Percentiles rank a stretch among this genome's conserved stretches.
phyloP scores from a whole-genome alignment of 2,113 vertebrate species.

The Cettia cetti region DNA sequence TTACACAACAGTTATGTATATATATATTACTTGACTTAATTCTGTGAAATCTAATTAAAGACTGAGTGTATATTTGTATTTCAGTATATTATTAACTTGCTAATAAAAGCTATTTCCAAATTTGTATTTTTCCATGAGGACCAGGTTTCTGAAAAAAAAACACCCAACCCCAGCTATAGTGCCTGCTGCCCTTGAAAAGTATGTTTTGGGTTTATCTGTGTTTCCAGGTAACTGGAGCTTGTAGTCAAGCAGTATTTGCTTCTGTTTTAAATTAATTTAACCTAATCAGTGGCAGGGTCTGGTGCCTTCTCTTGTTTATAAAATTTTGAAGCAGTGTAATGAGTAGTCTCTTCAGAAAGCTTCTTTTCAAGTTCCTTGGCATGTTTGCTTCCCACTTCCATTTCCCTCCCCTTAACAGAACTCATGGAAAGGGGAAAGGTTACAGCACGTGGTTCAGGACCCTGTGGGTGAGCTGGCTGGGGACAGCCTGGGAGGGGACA shows the following conservation, averaged over 20 bases:
- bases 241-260: not conserved
- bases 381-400: not conserved
- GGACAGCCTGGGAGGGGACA: not conserved
- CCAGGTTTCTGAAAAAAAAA: not conserved
- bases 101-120: conserved; percentile 57
- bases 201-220: conserved; percentile 62
- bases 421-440: not conserved
- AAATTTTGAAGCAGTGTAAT: not conserved
- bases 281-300: conserved; percentile 45
- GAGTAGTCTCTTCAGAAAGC: not conserved
- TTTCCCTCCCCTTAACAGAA: not conserved
- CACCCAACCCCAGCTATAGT: not conserved
- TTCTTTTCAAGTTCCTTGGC: not conserved
- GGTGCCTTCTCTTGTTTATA: conserved; percentile 26
- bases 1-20: not conserved
- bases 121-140: conserved; percentile 64
- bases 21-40: conserved; percentile 7
- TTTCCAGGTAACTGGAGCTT: conserved; percentile 61
- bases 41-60: conserved; percentile 52
- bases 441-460: not conserved
- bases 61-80: conserved; percentile 31
- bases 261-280: conserved; percentile 59
- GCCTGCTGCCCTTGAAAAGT: conserved; percentile 15
- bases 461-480: not conserved
- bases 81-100: conserved; percentile 45